Base-by-base conservation (phyloP, 2,113 vertebrate species). In the Pholis gunnellus region DNA sequence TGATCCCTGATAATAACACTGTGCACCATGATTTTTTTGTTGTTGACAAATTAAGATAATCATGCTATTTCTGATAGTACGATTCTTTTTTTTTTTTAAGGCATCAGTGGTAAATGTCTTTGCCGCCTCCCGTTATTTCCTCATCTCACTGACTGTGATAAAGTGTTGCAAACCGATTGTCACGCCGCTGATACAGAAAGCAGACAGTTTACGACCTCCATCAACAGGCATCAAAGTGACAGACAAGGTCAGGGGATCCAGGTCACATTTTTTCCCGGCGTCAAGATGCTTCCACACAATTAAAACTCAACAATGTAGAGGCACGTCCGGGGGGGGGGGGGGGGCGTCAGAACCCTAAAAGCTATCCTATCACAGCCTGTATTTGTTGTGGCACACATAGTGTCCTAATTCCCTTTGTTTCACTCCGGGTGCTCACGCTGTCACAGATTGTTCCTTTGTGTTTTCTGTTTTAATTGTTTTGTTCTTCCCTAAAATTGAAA, bases 401-500 rank as follows among this genome's bases (percentile, higher is more conserved):
- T 81, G 90, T 82, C 89, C 83, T 88, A 63, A 89, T 88, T 89
- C 87, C 84, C 78, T 90, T 91, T 91, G 91, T 93, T 78, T 84
- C 83, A 40, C 87, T 87, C 61, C 1, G 77, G 81, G 80, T 73
- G 73, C 79, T 88, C 70, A 84, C 82, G 75, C 70, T 81, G 82
- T 71, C 87, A 86, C 79, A 77, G 86, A 80, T 69, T 78, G 89
- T 72, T 84, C 86, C 83, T 34, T 81, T 78, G 73, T 85, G 89
- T 87, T 92, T 90, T 92, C 81, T 71, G 42, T 77, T 91, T 92
- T 91, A 91, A 93, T 92, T 91, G 90, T 93, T 92, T 93, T 90
- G 80, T 88, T 92, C 88, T 83, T 81, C 85, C 82, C 82, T 89
- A 80, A 93, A 95, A 93, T 86, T 91, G 91, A 93, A 91, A 92